Conservation (phyloP, 2,888 invertebrate genomes). For the Catocala sponsa region DNA sequence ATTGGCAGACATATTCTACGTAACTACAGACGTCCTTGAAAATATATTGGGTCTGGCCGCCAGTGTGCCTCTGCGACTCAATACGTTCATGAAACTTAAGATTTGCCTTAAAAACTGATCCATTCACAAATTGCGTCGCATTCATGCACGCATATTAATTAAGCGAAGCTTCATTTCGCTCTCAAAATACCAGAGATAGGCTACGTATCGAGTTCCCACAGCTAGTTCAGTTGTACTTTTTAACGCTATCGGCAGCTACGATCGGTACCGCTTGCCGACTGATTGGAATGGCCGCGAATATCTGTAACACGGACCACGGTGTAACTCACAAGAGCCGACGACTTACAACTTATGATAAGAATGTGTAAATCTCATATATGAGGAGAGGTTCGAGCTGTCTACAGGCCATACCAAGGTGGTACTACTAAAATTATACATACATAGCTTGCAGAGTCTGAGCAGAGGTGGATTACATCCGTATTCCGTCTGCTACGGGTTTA, state of each 20-base stretch:
- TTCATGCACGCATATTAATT: conserved; percentile 44
- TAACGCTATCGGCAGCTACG: conserved; percentile 45
- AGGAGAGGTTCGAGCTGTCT: too few relatives aligned
- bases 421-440: too few relatives aligned
- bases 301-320: conserved; percentile 39
- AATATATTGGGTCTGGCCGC: too few relatives aligned
- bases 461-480: too few relatives aligned
- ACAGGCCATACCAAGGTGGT: too few relatives aligned
- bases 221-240: conserved; percentile 37
- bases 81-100: conserved; percentile 11
- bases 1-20: too few relatives aligned
- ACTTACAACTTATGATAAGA: too few relatives aligned
- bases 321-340: conserved; percentile 23
- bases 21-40: too few relatives aligned
- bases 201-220: conserved; percentile 51
- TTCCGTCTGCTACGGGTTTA: too few relatives aligned
- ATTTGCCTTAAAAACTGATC: conserved; percentile 11
- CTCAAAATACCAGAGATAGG: conserved; percentile 48
- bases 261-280: conserved; percentile 51
- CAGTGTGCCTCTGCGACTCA: too few relatives aligned
- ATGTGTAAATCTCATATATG: too few relatives aligned
- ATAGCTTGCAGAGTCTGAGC: too few relatives aligned
- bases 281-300: conserved; percentile 54
- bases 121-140: conserved; percentile 15
- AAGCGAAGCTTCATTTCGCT: conserved; percentile 45